Conservation (phyloP, 2,113 vertebrate species). For the Channa maculata region DNA sequence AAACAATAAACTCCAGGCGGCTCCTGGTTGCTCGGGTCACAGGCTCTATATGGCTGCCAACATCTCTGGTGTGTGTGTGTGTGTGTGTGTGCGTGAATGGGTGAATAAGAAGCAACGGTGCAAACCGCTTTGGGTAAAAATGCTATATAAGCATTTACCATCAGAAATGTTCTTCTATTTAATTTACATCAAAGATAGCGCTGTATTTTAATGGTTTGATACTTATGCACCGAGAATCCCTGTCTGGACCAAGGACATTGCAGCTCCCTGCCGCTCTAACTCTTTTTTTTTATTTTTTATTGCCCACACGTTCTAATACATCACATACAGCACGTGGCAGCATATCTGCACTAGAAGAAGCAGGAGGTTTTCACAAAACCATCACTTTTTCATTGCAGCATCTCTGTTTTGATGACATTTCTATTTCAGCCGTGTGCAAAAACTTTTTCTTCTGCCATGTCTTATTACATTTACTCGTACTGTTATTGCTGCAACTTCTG, state of each 20-base stretch:
- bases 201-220: too few relatives aligned
- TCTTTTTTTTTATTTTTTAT: not conserved
- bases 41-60: too few relatives aligned
- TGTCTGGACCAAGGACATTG: not conserved
- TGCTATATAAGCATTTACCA: too few relatives aligned
- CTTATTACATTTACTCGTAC: not conserved
- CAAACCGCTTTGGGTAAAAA: too few relatives aligned
- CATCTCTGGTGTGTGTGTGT: too few relatives aligned
- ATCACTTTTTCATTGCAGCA: not conserved
- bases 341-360: not conserved
- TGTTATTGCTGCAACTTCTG: not conserved
- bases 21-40: too few relatives aligned
- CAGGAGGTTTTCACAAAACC: not conserved
- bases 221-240: not conserved
- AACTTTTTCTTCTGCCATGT: not conserved
- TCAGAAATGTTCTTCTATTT: too few relatives aligned
- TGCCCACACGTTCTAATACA: not conserved
- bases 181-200: too few relatives aligned
- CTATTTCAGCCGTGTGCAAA: not conserved
- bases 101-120: too few relatives aligned
- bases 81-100: too few relatives aligned
- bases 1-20: too few relatives aligned
- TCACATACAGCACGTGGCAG: not conserved
- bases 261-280: not conserved
- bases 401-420: not conserved